Evolutionary conservation across 30 jellyfish, hydroid and myxozoan genomes (phyloP).

Genomic region (Catostylus mosaicus): DNA sequence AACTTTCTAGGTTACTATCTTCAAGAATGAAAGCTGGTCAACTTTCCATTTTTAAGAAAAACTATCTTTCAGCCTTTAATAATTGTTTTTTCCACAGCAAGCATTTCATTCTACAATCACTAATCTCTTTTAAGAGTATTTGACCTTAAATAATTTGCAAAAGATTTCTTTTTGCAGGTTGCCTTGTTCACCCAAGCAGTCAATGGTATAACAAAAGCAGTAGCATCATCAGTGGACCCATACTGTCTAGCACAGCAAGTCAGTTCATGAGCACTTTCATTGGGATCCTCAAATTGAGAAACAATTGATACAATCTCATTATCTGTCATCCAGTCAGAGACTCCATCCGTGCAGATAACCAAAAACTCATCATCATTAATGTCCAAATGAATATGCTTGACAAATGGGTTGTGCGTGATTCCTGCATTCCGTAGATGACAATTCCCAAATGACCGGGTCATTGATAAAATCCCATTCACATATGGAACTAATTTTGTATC

Average conservation of each 20-base stretch:
- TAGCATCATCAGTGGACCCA: conserved; percentile 94
- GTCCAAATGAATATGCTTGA: conserved; percentile 38
- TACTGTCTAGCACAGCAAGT: conserved; percentile 87
- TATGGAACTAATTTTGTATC: conserved; percentile 82
- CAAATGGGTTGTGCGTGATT: conserved; percentile 68
- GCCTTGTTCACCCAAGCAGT: conserved; percentile 59
- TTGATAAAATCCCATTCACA: conserved; percentile 78
- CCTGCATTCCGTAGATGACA: conserved; percentile 50
- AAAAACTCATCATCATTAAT: conserved; percentile 53
- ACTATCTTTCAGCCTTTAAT: no score
- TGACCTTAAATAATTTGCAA: conserved; percentile 22
- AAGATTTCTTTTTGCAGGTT: neutral
- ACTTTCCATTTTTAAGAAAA: no score
- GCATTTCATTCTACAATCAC: no score
- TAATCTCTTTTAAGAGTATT: conserved; percentile 36
- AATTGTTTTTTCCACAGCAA: no score
- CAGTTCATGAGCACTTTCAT: conserved; percentile 78
- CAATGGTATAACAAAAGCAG: conserved; percentile 82
- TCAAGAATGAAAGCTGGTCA: no score
- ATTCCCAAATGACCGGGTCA: conserved; percentile 96
- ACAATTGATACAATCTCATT: conserved; percentile 67
- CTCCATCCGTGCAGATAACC: conserved; percentile 89
- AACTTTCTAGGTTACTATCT: no score
- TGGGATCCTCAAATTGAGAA: conserved; percentile 62
- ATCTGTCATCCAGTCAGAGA: conserved; percentile 80